These are phyloP conservation scores for Carassius auratus DNA, from an alignment of 2,113 vertebrate genomes.

Conservation along the genomic window DNA sequence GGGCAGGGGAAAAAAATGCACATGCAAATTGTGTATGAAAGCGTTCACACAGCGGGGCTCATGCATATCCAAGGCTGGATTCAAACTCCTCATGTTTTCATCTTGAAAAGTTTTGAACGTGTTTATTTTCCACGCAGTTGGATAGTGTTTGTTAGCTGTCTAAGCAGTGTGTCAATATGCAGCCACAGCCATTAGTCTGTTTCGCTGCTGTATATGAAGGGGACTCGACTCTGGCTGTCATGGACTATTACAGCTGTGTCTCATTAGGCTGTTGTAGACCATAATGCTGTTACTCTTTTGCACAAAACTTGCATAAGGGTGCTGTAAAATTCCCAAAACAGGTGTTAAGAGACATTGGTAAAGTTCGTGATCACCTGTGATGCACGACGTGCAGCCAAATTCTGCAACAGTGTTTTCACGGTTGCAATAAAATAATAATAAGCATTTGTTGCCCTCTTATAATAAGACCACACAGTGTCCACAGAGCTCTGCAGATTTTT, in stretches of 20 bases:
- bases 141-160: conserved; percentile 54
- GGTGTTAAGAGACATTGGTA: conserved; percentile 21
- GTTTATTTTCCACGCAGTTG: conserved; percentile 54
- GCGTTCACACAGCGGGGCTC: conserved; percentile 61
- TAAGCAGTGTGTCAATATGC: conserved; percentile 46
- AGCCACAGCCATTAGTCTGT: conserved; percentile 38
- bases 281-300: conserved; percentile 36
- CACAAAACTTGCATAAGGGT: conserved; percentile 10
- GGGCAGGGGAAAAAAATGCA: conserved; percentile 59
- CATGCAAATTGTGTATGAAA: conserved; percentile 63
- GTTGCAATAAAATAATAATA: conserved; percentile 9
- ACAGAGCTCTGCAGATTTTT: neutral
- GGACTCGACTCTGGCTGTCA: conserved; percentile 42
- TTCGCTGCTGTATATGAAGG: conserved; percentile 45
- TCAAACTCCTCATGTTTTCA: conserved; percentile 49
- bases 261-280: conserved; percentile 47
- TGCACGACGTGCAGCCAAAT: neutral
- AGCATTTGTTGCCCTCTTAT: neutral
- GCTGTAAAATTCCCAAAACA: conserved; percentile 9
- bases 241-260: conserved; percentile 49
- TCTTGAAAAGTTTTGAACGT: conserved; percentile 24
- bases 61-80: conserved; percentile 44
- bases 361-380: conserved; percentile 20
- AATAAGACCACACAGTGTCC: neutral
- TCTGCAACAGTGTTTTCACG: neutral